Evolutionary conservation across 2,113 vertebrate genomes (phyloP), one percentile per base, ranked within the genome.

Genomic region (Morone saxatilis): DNA sequence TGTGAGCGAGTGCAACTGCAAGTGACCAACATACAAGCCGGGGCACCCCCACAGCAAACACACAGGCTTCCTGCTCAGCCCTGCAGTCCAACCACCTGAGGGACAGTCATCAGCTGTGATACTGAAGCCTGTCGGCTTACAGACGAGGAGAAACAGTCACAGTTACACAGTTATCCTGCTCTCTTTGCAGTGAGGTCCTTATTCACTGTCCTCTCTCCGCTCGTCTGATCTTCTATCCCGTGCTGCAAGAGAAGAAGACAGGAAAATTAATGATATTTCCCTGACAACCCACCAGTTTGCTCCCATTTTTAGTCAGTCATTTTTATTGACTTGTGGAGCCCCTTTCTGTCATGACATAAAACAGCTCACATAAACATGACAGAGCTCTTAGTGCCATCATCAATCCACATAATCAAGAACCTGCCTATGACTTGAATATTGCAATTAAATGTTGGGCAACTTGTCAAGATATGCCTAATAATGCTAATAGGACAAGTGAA

Each of bases 101-200:
- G 89, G 85, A 89, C 86, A 80, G 89, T 95, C 95, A 96, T 95
- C 84, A 87, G 95, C 86, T 83, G 90, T 38, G 83, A 90, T 80
- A 79, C 66, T 25, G 80, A 74, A 88, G 90, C 76, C 83, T 41
- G 45, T 78, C 77, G 53, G 89, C 76, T 65, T 72, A 69, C 25
- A 83, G 81, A 74, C 12, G 56, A 68, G 71, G 75, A 89, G 65
- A 90, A 85, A 75, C 75, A 53, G 84, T 69, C 73, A 63, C 57
- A 19, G 67, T 48, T 65, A 5, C 7, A 71, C 67, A 73, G 80
- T 62, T 59, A 91, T 84, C 31, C 31, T 3, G 31, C 31, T 31
- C 81, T 76, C 81, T 78, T 87, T 12, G 61, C 61, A 51, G 74
- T 65, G 8, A 78, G 79, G 84, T 93, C 93, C 88, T 94, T 86